phyloP scores from a whole-genome alignment of 2,888 invertebrate genomes.

The Tetrapedia diversipes region DNA sequence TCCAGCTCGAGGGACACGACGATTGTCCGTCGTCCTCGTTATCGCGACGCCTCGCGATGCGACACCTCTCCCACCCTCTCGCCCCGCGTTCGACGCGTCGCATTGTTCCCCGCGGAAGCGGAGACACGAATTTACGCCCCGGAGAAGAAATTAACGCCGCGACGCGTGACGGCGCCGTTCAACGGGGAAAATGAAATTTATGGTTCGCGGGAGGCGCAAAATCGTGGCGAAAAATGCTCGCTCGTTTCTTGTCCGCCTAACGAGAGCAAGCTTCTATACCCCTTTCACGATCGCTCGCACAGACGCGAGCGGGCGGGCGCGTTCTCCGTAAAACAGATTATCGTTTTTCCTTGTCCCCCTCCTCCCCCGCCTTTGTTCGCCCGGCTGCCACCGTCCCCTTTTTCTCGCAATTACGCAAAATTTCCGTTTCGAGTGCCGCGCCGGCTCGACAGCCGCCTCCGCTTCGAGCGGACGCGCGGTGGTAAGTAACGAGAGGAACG shows the following conservation, averaged over 20 bases:
- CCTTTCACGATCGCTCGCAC: no score
- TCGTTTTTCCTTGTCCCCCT: background rate
- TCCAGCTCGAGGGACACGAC: no score
- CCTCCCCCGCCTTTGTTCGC: background rate
- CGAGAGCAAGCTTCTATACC: no score
- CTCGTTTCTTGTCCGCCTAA: background rate
- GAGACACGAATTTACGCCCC: slow-evolving; percentile 2
- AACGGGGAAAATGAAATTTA: slow-evolving; percentile 7
- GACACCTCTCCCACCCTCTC: no score
- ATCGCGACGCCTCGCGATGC: slow-evolving; percentile 13
- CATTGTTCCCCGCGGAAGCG: background rate
- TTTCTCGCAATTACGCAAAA: slow-evolving; percentile 16
- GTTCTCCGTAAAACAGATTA: no score
- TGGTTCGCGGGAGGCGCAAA: background rate
- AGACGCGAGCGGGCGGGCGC: background rate
- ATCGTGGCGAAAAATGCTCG: background rate
- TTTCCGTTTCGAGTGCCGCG: background rate
- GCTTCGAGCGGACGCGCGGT: no score
- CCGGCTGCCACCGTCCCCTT: no score
- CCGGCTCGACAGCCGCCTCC: no score
- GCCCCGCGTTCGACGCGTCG: slow-evolving; percentile 15
- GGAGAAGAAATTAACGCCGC: slow-evolving; percentile 32
- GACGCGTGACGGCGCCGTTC: background rate
- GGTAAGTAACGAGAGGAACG: background rate
- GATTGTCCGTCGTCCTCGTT: slow-evolving; percentile 47